phyloP scores from a whole-genome alignment of 2,113 vertebrate genomes.

The Narcine bancroftii region DNA sequence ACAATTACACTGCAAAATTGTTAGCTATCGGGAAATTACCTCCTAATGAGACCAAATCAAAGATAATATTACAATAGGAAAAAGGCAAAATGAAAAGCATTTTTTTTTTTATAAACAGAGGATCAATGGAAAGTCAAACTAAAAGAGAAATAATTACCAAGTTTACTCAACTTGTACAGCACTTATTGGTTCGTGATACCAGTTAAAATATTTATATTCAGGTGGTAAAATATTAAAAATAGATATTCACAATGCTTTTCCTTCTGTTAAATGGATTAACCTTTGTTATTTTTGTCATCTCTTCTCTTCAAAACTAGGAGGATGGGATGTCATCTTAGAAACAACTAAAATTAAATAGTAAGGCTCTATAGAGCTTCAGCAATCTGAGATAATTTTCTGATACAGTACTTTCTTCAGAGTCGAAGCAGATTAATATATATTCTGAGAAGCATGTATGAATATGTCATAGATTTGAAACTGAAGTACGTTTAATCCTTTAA shows the following conservation, averaged over 20 bases:
- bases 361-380: neutral
- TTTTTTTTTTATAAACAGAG: neutral
- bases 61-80: neutral
- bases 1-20: neutral
- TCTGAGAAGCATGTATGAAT: neutral
- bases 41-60: neutral
- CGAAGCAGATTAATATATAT: neutral
- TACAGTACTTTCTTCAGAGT: neutral
- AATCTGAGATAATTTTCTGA: neutral
- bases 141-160: neutral
- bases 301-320: neutral
- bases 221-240: neutral
- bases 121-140: neutral
- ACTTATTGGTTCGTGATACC: neutral
- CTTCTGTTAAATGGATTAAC: neutral
- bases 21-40: neutral
- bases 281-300: neutral
- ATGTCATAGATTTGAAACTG: neutral
- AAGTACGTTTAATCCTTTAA: neutral
- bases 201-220: neutral
- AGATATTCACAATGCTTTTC: neutral
- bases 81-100: neutral
- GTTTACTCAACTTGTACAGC: neutral
- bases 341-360: neutral
- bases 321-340: neutral